Percentiles rank a stretch among this genome's conserved stretches.
phyloP scores from a whole-genome alignment of 1,140 invertebrate species.

The Andricus grossulariae region DNA sequence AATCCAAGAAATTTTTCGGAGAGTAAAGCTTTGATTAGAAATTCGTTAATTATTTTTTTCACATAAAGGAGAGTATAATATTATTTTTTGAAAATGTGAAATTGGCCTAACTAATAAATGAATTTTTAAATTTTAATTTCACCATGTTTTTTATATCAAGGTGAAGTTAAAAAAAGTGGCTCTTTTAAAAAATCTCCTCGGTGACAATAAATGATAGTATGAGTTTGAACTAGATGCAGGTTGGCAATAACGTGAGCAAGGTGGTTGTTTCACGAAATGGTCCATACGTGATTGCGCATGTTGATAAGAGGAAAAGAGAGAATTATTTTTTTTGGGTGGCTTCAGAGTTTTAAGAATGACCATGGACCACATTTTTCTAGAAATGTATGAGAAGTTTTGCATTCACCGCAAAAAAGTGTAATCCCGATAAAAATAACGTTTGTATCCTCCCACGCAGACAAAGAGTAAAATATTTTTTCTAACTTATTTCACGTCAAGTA shows the following conservation, averaged over 20 bases:
- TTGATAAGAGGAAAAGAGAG: conserved; percentile 17
- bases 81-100: too few relatives aligned
- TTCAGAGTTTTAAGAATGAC: not conserved
- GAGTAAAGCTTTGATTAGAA: too few relatives aligned
- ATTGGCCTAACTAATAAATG: too few relatives aligned
- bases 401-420: not conserved
- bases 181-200: not conserved
- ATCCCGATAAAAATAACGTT: not conserved
- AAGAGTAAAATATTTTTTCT: not conserved
- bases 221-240: conserved; percentile 21
- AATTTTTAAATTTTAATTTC: too few relatives aligned
- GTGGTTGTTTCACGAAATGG: conserved; percentile 28
- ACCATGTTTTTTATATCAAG: not conserved
- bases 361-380: conserved; percentile 1
- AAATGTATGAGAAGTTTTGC: conserved; percentile 13
- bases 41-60: too few relatives aligned
- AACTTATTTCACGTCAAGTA: too few relatives aligned
- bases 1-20: too few relatives aligned
- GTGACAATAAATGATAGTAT: conserved; percentile 19
- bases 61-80: too few relatives aligned
- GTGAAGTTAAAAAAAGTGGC: not conserved
- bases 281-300: conserved; percentile 15
- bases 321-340: not conserved
- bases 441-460: not conserved
- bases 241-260: conserved; percentile 13